Evolutionary conservation across 2,797 vertebrate genomes (phyloP), one percentile per base, ranked within the genome.

Genomic region (Liparis tanakae): DNA sequence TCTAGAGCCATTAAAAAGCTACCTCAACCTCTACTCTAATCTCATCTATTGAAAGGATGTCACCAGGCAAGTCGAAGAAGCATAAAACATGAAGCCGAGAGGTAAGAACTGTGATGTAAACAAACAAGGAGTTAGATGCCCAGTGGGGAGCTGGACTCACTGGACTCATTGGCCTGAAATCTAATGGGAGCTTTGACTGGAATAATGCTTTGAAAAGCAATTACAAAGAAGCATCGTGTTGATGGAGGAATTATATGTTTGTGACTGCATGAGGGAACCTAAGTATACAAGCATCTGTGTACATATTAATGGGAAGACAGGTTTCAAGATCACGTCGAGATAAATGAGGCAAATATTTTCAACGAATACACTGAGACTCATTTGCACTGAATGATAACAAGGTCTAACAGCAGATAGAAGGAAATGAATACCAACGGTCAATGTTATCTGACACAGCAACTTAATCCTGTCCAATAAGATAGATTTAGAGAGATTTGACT

Each of bases 321-420:
- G 87, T 82, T 81, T 86, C 55, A 79, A 85, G 77, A 84, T 84
- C 79, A 81, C 85, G 79, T 74, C 61, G 72, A 73, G 76, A 84
- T 85, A 85, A 89, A 88, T 86, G 80, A 86, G 76, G 62, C 76
- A 80, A 82, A 88, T 86, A 86, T 75, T 87, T 70, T 71, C 70
- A 67, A 60, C 10, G 51, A 73, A 67, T 84, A 86, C 48, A 10
- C 56, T 15, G 83, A 78, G 81, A 74, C 71, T 83, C 64, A 72
- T 88, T 86, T 82, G 76, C 71, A 84, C 60, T 58, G 59, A 82
- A 81, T 78, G 81, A 81, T 86, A 81, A 85, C 74, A 20, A 82
- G 44, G 70, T 63, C 70, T 78, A 85, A 88, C 79, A 80, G 80
- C 82, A 73, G 82, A 74, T 74, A 67, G 61, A 71, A 60, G 68